These are phyloP conservation scores for Aeoliscus strigatus DNA, from an alignment of 2,797 vertebrate species.

Conservation along the genomic window DNA sequence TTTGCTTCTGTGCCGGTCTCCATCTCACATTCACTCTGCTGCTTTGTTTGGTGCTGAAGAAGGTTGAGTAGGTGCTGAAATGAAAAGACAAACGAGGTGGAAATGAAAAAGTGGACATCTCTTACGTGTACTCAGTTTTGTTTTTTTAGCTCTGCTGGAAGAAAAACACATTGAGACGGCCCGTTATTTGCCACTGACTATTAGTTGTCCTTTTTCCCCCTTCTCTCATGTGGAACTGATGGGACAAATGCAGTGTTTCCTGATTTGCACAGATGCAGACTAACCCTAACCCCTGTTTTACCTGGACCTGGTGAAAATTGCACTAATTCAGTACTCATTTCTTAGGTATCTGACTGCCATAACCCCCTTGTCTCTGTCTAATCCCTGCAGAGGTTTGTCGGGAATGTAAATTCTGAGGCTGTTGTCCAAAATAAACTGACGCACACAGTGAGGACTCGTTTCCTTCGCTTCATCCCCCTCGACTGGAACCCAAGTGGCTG, in stretches of 20 bases:
- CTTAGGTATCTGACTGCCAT: not conserved
- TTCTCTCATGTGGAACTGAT: constrained; percentile 12
- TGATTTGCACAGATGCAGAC: constrained; percentile 26
- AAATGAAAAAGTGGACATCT: no score
- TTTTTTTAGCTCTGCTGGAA: constrained; percentile 37
- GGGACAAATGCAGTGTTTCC: constrained; percentile 19
- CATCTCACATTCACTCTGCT: constrained; percentile 16
- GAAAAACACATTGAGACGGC: constrained; percentile 30
- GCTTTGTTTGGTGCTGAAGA: constrained; percentile 28
- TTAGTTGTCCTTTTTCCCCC: constrained; percentile 29
- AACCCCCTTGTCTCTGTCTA: constrained; percentile 2
- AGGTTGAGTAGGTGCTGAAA: constrained; percentile 9
- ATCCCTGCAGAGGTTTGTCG: constrained; percentile 79
- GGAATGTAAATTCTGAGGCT: constrained; percentile 87
- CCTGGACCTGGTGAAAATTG: constrained; percentile 7
- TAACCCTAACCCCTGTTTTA: no score
- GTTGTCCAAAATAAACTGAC: constrained; percentile 87
- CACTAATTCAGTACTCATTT: not conserved
- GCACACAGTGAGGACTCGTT: constrained; percentile 84
- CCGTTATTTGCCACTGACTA: constrained; percentile 25
- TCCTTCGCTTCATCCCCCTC: constrained; percentile 87
- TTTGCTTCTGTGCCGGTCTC: constrained; percentile 38
- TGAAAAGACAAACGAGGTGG: constrained; percentile 53
- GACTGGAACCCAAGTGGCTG: constrained; percentile 84
- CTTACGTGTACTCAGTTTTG: constrained; percentile 31